Conservation (phyloP, 2,797 vertebrate species). For the Eurystomus glaucurus region DNA sequence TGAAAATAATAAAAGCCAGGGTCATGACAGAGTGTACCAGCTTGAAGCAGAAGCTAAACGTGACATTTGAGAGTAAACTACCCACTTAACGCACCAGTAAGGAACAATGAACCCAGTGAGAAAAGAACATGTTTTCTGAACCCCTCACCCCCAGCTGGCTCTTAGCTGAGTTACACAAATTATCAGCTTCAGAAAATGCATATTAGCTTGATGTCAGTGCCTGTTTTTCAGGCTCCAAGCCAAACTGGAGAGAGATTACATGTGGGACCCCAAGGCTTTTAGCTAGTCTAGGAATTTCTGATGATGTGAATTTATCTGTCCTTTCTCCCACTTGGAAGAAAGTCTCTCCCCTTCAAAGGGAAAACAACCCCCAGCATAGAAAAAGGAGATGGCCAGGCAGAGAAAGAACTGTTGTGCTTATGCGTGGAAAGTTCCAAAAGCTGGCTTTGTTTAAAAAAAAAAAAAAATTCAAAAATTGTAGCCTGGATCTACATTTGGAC, state of each 20-base stretch:
- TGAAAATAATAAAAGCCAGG: slow-evolving; percentile 31
- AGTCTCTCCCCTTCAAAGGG: background rate
- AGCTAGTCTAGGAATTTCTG: slow-evolving; percentile 26
- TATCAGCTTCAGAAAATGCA: background rate
- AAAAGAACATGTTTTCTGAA: slow-evolving; percentile 5
- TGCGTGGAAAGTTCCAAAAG: background rate
- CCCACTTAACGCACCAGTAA: slow-evolving; percentile 9
- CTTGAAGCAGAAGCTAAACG: background rate
- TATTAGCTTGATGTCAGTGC: background rate
- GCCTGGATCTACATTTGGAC: background rate
- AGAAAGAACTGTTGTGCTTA: background rate
- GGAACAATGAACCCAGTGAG: slow-evolving; percentile 8
- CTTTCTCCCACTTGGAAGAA: slow-evolving; percentile 1
- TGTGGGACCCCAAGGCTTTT: slow-evolving; percentile 27
- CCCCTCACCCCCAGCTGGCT: background rate
- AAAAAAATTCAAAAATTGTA: background rate
- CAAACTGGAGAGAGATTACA: slow-evolving; percentile 24
- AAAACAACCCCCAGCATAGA: background rate
- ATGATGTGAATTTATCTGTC: slow-evolving; percentile 18
- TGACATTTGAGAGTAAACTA: slow-evolving; percentile 21
- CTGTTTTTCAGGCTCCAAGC: slow-evolving; percentile 12
- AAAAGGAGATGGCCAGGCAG: background rate
- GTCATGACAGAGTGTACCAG: background rate
- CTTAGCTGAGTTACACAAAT: slow-evolving; percentile 1
- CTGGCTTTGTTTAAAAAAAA: background rate